phyloP scores from a whole-genome alignment of 2,113 vertebrate genomes.

The Gallinago undulata region DNA sequence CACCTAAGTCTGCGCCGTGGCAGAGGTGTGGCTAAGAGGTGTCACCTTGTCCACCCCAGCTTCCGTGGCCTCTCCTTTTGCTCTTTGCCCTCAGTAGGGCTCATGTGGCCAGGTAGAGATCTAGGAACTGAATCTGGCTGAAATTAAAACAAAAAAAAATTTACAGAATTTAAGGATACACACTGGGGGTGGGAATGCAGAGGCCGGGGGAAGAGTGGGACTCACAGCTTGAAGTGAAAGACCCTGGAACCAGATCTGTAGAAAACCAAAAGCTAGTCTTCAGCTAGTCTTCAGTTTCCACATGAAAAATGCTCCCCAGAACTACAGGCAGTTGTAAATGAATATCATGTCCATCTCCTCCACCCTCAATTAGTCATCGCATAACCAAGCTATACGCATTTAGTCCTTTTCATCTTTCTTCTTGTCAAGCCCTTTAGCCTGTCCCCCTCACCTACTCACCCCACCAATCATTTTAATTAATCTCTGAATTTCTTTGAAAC shows the following conservation, averaged over 20 bases:
- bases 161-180: not conserved
- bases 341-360: constrained; percentile 68
- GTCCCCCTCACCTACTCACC: constrained; percentile 63
- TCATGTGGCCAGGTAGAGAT: not conserved
- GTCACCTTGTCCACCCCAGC: constrained; percentile 23
- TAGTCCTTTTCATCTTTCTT: constrained; percentile 67
- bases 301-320: constrained; percentile 26
- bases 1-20: not conserved
- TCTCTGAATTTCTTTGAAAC: constrained; percentile 68
- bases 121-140: not conserved
- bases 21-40: constrained; percentile 5
- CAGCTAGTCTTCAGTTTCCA: not conserved
- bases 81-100: not conserved
- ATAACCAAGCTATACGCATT: constrained; percentile 43
- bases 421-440: constrained; percentile 64
- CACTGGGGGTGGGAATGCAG: not conserved
- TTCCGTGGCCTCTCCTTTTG: constrained; percentile 37
- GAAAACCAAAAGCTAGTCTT: not conserved
- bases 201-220: not conserved
- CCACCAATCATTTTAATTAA: constrained; percentile 70
- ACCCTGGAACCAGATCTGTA: not conserved
- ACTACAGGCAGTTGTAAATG: constrained; percentile 46
- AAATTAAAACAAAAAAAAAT: not conserved
- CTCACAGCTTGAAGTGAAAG: not conserved
- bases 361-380: constrained; percentile 65